phyloP scores from a whole-genome alignment of 2,113 vertebrate genomes.

The Ptychochromis oligacanthus region DNA sequence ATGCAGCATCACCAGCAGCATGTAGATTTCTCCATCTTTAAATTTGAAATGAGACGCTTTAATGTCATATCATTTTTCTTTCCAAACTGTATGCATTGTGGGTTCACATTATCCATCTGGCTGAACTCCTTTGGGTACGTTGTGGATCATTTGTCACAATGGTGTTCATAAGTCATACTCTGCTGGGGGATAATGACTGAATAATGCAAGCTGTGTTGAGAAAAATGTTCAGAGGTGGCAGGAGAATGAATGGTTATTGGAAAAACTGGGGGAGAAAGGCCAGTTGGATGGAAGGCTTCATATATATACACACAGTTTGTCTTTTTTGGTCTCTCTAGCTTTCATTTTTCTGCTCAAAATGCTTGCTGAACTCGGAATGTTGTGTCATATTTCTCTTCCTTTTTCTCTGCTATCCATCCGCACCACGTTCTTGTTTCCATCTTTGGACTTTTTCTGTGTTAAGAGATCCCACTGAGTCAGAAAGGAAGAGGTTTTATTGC shows the following conservation, averaged over 20 bases:
- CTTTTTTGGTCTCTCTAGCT: not conserved
- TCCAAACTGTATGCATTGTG: not conserved
- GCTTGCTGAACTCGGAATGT: not conserved
- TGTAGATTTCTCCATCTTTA: not conserved
- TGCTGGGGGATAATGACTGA: slow-evolving; percentile 14
- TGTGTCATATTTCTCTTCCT: not conserved
- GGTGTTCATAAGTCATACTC: slow-evolving; percentile 6
- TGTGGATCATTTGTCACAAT: slow-evolving; percentile 15
- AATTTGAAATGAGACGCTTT: not conserved
- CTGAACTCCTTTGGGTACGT: not conserved
- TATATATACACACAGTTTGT: not conserved
- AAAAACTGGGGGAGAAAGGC: not conserved
- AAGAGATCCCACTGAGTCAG: not conserved
- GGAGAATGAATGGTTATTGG: slow-evolving; percentile 17
- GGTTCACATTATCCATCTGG: not conserved
- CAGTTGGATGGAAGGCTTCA: not conserved
- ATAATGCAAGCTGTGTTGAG: slow-evolving; percentile 24
- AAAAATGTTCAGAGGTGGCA: not conserved
- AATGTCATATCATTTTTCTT: not conserved
- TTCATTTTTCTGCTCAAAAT: not conserved
- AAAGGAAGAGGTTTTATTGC: not conserved
- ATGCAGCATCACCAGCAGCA: not conserved
- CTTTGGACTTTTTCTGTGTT: not conserved
- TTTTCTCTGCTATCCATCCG: not conserved
- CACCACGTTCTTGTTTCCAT: not conserved